phyloP scores from a whole-genome alignment of 2,113 vertebrate genomes.

The Corythaixoides concolor region DNA sequence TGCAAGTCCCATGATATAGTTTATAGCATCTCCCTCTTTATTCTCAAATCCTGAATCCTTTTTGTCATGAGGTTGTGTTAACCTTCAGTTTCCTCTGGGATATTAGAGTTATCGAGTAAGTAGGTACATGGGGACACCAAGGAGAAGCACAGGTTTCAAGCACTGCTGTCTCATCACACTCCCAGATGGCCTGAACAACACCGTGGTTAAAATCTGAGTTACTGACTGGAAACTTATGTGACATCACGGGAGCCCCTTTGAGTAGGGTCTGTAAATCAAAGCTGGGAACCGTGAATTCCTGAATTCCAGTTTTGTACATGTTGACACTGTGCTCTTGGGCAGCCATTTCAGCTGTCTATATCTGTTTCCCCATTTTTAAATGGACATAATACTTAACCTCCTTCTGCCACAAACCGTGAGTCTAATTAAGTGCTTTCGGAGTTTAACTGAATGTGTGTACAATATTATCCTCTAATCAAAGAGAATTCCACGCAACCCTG shows the following conservation, averaged over 20 bases:
- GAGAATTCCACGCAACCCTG: neutral
- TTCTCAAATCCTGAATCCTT: neutral
- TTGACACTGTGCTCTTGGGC: neutral
- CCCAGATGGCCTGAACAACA: neutral
- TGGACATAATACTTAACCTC: neutral
- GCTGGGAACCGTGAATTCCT: neutral
- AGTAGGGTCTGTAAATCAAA: neutral
- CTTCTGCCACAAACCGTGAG: neutral
- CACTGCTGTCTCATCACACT: neutral
- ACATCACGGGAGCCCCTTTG: neutral
- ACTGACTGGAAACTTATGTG: neutral
- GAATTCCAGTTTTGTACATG: neutral
- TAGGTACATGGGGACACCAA: fast-evolving
- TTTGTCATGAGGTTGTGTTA: neutral
- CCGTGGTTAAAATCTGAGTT: neutral
- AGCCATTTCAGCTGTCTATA: neutral
- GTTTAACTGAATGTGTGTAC: neutral
- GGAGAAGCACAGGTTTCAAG: neutral
- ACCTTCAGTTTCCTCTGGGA: neutral
- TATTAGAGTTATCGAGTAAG: neutral
- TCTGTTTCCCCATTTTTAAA: neutral
- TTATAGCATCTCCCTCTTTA: neutral
- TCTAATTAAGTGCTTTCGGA: conserved; percentile 32
- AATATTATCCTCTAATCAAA: neutral
- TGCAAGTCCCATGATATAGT: neutral